phyloP scores from a whole-genome alignment of 2,797 vertebrate genomes.

The Lindbergichthys nudifrons region DNA sequence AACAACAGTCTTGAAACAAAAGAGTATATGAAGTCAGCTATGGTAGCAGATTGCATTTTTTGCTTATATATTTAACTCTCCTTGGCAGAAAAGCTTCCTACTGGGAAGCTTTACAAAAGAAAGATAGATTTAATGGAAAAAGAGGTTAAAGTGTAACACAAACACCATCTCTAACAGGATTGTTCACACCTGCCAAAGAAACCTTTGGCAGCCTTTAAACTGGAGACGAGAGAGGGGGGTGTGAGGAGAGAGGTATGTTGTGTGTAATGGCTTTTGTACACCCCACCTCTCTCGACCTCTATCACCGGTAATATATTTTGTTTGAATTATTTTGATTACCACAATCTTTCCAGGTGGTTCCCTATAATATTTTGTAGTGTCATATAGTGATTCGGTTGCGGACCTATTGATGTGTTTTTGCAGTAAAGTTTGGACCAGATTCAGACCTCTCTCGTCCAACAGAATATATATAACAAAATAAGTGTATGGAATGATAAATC shows the following conservation, averaged over 20 bases:
- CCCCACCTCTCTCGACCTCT: background rate
- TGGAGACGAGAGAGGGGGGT: constrained; percentile 10
- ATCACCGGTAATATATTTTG: background rate
- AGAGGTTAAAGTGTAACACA: constrained; percentile 70
- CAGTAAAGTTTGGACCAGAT: background rate
- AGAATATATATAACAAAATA: background rate
- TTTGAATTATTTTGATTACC: background rate
- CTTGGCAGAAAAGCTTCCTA: constrained; percentile 56
- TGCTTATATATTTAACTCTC: constrained; percentile 56
- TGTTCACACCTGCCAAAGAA: constrained; percentile 78
- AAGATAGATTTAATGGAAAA: constrained; percentile 73
- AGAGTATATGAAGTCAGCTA: constrained; percentile 27
- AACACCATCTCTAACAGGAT: constrained; percentile 78
- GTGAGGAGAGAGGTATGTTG: too few relatives aligned
- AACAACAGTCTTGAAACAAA: constrained; percentile 23
- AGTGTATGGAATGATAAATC: constrained; percentile 1
- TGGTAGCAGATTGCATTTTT: constrained; percentile 33
- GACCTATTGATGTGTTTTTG: background rate
- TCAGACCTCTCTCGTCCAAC: background rate
- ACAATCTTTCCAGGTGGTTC: background rate
- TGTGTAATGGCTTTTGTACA: background rate
- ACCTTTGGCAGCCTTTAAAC: constrained; percentile 72
- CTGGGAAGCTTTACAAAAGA: constrained; percentile 63
- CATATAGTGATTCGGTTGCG: background rate
- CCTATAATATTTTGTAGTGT: background rate